phyloP scores from a whole-genome alignment of 2,888 invertebrate genomes.

The Conchocele bisecta region DNA sequence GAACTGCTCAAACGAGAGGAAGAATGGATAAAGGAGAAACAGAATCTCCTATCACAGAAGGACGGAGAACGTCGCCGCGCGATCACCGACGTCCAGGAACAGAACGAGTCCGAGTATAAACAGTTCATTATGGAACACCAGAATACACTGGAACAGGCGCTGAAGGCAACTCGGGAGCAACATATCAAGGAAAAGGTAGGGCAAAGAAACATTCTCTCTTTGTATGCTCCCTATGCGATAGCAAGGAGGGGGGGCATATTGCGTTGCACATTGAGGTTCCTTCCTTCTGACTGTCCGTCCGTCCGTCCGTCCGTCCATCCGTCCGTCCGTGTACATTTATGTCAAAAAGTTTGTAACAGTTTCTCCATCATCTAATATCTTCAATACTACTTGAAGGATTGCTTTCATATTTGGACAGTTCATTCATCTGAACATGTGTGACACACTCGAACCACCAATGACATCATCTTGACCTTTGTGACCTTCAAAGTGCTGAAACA shows the following conservation, averaged over 20 bases:
- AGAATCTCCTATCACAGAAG: slow-evolving; percentile 62
- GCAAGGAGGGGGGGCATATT: not conserved
- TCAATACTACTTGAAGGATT: too few relatives aligned
- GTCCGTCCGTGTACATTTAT: too few relatives aligned
- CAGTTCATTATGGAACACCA: slow-evolving; percentile 71
- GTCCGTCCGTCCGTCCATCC: too few relatives aligned
- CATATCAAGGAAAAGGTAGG: slow-evolving; percentile 69
- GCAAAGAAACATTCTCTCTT: not conserved
- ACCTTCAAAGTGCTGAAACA: too few relatives aligned
- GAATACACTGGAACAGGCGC: slow-evolving; percentile 71
- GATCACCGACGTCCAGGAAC: slow-evolving; percentile 60
- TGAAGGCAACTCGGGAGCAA: slow-evolving; percentile 68
- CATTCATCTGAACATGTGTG: too few relatives aligned
- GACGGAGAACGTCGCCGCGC: slow-evolving; percentile 64
- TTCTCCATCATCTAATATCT: too few relatives aligned
- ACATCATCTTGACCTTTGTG: too few relatives aligned
- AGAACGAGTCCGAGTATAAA: slow-evolving; percentile 70
- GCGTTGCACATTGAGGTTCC: too few relatives aligned
- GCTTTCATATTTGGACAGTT: too few relatives aligned
- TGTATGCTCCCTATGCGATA: not conserved
- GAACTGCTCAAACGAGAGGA: slow-evolving; percentile 55
- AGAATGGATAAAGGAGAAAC: slow-evolving; percentile 59
- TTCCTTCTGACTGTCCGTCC: too few relatives aligned
- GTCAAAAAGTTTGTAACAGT: too few relatives aligned
- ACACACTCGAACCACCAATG: too few relatives aligned